Percentiles rank a stretch among this genome's conserved stretches.
phyloP scores from a whole-genome alignment of 2,888 invertebrate genomes.

The Galerucella calmariensis region DNA sequence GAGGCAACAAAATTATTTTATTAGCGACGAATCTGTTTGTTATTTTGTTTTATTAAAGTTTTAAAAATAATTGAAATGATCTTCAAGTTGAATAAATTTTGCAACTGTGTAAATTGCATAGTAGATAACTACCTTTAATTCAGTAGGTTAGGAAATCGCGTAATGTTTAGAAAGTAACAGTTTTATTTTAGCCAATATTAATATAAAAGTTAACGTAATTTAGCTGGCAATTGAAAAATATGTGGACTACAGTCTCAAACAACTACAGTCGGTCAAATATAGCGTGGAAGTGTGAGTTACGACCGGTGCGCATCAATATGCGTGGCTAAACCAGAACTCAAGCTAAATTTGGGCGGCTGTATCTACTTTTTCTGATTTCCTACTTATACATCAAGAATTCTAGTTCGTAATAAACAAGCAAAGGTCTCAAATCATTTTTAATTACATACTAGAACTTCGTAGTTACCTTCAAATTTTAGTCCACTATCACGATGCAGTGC shows the following conservation, averaged over 20 bases:
- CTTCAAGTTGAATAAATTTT: conserved; percentile 5
- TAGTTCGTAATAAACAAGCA: background rate
- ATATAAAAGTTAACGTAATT: background rate
- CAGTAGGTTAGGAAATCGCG: conserved; percentile 1
- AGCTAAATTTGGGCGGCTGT: background rate
- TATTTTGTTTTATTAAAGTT: background rate
- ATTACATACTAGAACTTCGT: no score
- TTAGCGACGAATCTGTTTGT: background rate
- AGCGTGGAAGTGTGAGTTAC: no score
- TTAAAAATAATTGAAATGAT: conserved; percentile 5
- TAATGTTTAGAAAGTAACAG: background rate
- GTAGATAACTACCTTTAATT: background rate
- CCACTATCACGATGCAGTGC: no score
- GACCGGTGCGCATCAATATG: no score
- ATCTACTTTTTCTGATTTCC: background rate
- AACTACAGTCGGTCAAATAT: no score
- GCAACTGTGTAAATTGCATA: background rate
- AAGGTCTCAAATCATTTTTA: background rate
- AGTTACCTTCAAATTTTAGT: no score
- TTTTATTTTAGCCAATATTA: background rate
- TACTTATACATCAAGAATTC: background rate
- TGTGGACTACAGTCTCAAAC: background rate
- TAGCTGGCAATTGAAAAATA: background rate
- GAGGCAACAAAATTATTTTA: background rate
- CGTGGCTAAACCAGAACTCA: no score